Evolutionary conservation across 1,140 invertebrate species (phyloP), one percentile per base, ranked within the genome.

Genomic region (Bombus huntii): DNA sequence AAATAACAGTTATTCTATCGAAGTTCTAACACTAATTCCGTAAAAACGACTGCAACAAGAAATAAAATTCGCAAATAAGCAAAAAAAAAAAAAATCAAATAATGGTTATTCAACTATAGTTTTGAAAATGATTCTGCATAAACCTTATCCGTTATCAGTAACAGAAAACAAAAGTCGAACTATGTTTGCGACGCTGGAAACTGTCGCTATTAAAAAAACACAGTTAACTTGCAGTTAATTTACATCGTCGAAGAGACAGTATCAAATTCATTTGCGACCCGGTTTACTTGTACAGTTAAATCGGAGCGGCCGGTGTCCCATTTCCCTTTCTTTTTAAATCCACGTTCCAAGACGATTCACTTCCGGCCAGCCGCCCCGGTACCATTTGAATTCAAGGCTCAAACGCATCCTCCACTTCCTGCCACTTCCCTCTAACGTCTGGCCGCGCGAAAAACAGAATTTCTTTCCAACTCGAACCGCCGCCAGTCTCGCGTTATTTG

Each of bases 301-400:
- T 71, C 82, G 31, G 47, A 84, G 65, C 65, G 28, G 34, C 53
- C 57, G 44, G 34, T 82, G 76, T 85, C 47, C 34, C 66, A 70
- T 88, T 90, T 79, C 65, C 66, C 65, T 72, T 82, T 70, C 73
- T 78, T 90, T 91, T 84, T 70, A 85, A 86, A 87, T 59, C 62
- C 78, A 87, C 88, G 78, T 87, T 87, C 81, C 88, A 90, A 91
- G 87, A 86, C 85, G 79, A 44, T 83, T 85, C 66, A 85, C 85
- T 89, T 92, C 90, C 90, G 87, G 83, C 74, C 76, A 62, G 53
- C 18, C 47, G 37, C 37, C 37, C 18, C 28, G 53, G 28, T 10
- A 57, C 82, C 75, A 78, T 87, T 75, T 78, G 65, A 62, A 83
- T 79, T 71, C 85, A 75, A 77, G 88, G 66, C 78, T 87, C 81